Conservation (phyloP, 2,888 invertebrate genomes). For the Cremastinae sp. region DNA sequence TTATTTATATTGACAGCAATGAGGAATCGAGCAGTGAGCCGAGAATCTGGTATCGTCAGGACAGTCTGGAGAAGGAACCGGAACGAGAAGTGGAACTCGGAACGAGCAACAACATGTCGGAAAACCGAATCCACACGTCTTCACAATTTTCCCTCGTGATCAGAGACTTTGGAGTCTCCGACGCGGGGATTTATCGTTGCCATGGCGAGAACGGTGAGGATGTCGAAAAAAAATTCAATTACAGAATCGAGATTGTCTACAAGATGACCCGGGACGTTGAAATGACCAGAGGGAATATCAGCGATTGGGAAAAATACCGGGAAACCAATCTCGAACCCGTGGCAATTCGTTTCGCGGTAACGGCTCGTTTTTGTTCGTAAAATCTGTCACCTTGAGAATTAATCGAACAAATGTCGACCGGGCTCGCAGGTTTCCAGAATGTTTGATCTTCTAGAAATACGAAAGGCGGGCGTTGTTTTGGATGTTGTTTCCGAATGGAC, state of each 20-base stretch:
- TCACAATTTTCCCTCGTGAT: constrained; percentile 81
- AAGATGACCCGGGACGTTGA: constrained; percentile 59
- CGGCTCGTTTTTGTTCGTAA: not conserved
- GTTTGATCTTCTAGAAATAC: constrained; percentile 79
- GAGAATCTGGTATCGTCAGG: constrained; percentile 82
- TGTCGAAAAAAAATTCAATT: constrained; percentile 80
- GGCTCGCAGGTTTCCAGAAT: constrained; percentile 77
- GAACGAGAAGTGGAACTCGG: constrained; percentile 80
- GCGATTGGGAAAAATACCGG: constrained; percentile 82
- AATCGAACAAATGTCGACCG: not conserved
- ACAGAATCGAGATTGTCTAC: constrained; percentile 79
- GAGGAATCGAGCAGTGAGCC: constrained; percentile 77
- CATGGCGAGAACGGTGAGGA: constrained; percentile 79
- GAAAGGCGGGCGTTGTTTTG: constrained; percentile 79
- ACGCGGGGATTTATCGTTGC: constrained; percentile 82
- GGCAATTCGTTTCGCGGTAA: constrained; percentile 80
- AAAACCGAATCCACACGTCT: constrained; percentile 80
- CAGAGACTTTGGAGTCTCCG: constrained; percentile 76
- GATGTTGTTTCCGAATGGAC: constrained; percentile 82
- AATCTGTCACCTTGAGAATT: not conserved
- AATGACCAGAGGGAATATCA: constrained; percentile 79
- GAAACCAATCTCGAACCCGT: constrained; percentile 80
- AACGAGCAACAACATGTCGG: constrained; percentile 80
- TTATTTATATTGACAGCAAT: constrained; percentile 64
- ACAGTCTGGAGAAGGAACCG: constrained; percentile 73